These are phyloP conservation scores for Atherinosoma microstoma DNA, from an alignment of 2,797 vertebrate species.

Conservation along the genomic window DNA sequence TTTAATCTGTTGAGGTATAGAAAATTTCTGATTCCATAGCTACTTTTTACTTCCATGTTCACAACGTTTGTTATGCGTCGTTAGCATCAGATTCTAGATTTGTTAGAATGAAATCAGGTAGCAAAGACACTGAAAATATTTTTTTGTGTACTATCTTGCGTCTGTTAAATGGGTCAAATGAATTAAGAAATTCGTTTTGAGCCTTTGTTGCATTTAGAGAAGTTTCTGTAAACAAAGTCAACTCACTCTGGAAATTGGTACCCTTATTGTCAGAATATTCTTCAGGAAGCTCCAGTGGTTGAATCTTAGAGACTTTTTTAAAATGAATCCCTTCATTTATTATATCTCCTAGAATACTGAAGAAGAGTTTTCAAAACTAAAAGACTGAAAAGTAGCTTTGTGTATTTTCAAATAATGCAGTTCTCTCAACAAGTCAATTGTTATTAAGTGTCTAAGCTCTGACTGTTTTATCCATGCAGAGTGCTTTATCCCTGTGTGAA, in stretches of 20 bases:
- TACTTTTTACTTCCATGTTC: too few species aligned
- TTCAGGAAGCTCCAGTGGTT: background rate
- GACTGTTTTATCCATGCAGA: conserved; percentile 42
- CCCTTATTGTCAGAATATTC: background rate
- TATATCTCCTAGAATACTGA: background rate
- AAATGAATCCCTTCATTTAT: background rate
- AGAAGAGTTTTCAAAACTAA: conserved; percentile 16
- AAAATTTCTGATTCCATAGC: too few species aligned
- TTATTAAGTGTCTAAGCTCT: conserved; percentile 51
- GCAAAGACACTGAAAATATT: too few species aligned
- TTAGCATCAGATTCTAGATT: too few species aligned
- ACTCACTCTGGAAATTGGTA: background rate
- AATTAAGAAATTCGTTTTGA: too few species aligned
- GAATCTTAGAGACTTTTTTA: background rate
- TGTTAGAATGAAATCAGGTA: too few species aligned
- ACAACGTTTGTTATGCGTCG: too few species aligned
- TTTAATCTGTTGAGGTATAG: too few species aligned
- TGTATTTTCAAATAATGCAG: conserved; percentile 25
- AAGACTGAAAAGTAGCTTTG: background rate
- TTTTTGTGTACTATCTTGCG: too few species aligned
- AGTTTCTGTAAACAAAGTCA: background rate
- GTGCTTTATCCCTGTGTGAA: conserved; percentile 46
- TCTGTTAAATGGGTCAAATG: too few species aligned
- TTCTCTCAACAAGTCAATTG: conserved; percentile 28
- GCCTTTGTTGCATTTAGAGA: too few species aligned